Percentiles rank a stretch among this genome's conserved stretches.
Evolutionary conservation across 2,888 invertebrate species (phyloP).

Genomic region (Pyrochroa serraticornis): DNA sequence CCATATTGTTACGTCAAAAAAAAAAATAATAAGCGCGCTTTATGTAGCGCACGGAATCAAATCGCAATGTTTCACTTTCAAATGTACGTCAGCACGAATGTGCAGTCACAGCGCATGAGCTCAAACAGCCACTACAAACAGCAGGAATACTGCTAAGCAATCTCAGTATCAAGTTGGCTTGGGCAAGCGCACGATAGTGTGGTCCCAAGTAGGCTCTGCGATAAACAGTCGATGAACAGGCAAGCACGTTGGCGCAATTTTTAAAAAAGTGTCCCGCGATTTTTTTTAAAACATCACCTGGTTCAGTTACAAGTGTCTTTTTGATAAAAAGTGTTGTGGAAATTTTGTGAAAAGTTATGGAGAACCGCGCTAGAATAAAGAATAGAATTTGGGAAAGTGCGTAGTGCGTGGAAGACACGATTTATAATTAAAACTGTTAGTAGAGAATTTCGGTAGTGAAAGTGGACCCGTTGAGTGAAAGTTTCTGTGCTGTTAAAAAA

Average conservation of each 20-base stretch:
- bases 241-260: slow-evolving; percentile 19
- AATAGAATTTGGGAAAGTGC: slow-evolving; percentile 40
- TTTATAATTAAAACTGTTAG: slow-evolving; percentile 3
- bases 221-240: too few species aligned
- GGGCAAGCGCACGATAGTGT: slow-evolving; percentile 58
- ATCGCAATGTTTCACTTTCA: slow-evolving; percentile 57
- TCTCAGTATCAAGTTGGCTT: slow-evolving; percentile 57
- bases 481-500: slow-evolving; percentile 30
- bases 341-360: too few species aligned
- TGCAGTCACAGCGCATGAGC: slow-evolving; percentile 50
- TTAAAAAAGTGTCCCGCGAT: too few species aligned
- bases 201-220: slow-evolving; percentile 55
- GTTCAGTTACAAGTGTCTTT: neutral
- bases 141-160: slow-evolving; percentile 51
- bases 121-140: slow-evolving; percentile 51
- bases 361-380: too few species aligned
- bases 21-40: slow-evolving; percentile 35
- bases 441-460: slow-evolving; percentile 45
- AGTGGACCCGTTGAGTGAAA: slow-evolving; percentile 50
- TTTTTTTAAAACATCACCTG: too few species aligned
- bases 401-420: slow-evolving; percentile 35
- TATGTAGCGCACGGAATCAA: slow-evolving; percentile 51
- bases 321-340: neutral
- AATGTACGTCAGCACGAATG: slow-evolving; percentile 55
- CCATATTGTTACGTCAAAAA: slow-evolving; percentile 52